Conservation (phyloP, 2,888 invertebrate genomes). For the Phlogophora meticulosa region DNA sequence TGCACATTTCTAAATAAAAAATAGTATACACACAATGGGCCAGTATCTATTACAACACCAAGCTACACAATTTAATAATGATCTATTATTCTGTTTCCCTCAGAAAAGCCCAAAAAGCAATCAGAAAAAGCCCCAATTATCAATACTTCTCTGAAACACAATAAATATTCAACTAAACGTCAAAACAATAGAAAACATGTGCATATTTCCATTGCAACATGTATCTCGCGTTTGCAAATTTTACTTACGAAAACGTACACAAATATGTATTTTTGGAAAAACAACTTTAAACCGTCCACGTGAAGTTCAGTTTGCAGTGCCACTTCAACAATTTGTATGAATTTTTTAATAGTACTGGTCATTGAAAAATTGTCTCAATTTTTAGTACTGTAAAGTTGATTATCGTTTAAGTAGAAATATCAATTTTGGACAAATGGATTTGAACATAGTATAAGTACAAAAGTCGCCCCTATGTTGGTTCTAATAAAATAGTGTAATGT, state of each 20-base stretch:
- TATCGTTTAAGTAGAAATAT: too few relatives aligned
- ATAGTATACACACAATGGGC: not conserved
- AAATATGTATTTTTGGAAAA: too few relatives aligned
- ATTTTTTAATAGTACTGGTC: too few relatives aligned
- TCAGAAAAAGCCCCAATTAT: slow-evolving; percentile 10
- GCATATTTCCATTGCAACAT: slow-evolving; percentile 25
- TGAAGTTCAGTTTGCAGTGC: too few relatives aligned
- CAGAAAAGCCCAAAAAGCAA: too few relatives aligned
- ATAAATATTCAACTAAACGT: slow-evolving; percentile 25
- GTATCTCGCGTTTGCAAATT: not conserved
- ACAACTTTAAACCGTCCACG: too few relatives aligned
- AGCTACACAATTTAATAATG: not conserved
- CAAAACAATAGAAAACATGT: slow-evolving; percentile 34
- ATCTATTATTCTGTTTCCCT: not conserved
- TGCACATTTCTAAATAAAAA: not conserved
- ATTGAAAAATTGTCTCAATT: too few relatives aligned
- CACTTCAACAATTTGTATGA: too few relatives aligned
- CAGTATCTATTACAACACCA: not conserved
- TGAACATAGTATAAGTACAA: slow-evolving; percentile 1
- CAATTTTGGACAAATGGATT: too few relatives aligned
- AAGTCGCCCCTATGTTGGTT: slow-evolving; percentile 58
- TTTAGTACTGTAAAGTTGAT: too few relatives aligned
- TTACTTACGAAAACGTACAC: too few relatives aligned
- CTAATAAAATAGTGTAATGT: slow-evolving; percentile 64
- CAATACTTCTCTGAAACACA: slow-evolving; percentile 25